phyloP scores from a whole-genome alignment of 2,797 vertebrate species.

The Chrysocyon brachyurus region DNA sequence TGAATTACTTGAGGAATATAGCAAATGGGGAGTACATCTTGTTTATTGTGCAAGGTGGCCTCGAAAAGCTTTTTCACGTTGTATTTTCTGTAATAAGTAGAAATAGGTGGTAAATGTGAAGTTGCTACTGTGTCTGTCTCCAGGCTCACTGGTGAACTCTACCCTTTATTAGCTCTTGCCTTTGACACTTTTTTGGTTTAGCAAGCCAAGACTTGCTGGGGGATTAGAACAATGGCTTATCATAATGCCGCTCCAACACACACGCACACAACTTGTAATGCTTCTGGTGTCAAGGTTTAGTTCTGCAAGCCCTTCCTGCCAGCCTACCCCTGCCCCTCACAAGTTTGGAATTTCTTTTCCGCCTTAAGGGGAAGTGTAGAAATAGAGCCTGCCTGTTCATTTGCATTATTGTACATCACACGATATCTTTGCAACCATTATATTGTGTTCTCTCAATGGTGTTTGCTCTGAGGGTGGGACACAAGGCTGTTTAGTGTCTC shows the following conservation, averaged over 20 bases:
- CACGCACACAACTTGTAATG: not conserved
- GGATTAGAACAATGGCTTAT: constrained; percentile 84
- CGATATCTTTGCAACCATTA: constrained; percentile 76
- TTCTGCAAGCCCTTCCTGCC: not conserved
- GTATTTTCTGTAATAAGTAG: not conserved
- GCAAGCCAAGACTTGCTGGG: constrained; percentile 84
- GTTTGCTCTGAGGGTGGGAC: constrained; percentile 92
- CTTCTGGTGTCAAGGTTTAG: not conserved
- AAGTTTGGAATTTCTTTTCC: not conserved
- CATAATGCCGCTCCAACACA: constrained; percentile 50
- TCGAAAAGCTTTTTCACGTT: not conserved
- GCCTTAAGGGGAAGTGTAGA: not conserved
- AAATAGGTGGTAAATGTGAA: not conserved
- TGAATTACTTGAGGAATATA: constrained; percentile 3
- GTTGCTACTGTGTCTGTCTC: not conserved
- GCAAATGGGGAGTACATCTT: not conserved
- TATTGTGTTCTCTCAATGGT: constrained; percentile 84
- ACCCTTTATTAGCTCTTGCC: constrained; percentile 70
- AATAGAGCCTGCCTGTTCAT: not conserved
- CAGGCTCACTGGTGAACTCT: constrained; percentile 62
- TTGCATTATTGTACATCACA: constrained; percentile 74
- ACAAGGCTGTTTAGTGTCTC: constrained; percentile 85
- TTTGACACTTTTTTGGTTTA: constrained; percentile 78
- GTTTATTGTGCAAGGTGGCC: not conserved
- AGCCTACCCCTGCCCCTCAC: not conserved